Conservation (phyloP, 2,113 vertebrate species). For the Podocnemis expansa region DNA sequence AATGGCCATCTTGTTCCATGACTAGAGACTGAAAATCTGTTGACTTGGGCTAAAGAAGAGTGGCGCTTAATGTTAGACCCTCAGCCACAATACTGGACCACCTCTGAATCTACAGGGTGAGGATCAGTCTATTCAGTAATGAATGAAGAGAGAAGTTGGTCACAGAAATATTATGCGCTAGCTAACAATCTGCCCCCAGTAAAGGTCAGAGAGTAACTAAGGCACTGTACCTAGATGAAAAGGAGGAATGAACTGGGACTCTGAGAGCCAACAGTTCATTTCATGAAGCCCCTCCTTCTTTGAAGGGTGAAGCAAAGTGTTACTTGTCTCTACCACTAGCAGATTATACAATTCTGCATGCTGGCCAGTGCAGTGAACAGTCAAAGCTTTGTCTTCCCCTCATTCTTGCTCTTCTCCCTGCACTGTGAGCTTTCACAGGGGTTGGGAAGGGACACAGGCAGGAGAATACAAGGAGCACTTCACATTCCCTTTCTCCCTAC, state of each 20-base stretch:
- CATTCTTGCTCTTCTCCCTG: not conserved
- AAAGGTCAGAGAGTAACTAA: not conserved
- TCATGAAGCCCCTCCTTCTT: not conserved
- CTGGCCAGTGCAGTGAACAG: not conserved
- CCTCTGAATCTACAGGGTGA: too few species aligned
- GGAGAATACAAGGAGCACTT: constrained; percentile 32
- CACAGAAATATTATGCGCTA: too few species aligned
- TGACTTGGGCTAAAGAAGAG: too few species aligned
- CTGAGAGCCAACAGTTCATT: not conserved
- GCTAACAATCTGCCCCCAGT: not conserved
- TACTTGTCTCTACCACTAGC: not conserved
- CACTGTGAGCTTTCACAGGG: not conserved
- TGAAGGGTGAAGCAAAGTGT: not conserved
- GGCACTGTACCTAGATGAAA: not conserved
- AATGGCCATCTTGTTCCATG: too few species aligned
- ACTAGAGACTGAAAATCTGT: too few species aligned
- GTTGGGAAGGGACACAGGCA: not conserved
- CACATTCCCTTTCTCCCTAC: not conserved
- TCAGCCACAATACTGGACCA: too few species aligned
- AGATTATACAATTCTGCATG: not conserved
- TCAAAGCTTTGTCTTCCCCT: not conserved
- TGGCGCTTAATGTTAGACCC: too few species aligned
- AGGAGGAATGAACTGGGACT: not conserved
- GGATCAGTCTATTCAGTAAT: too few species aligned
- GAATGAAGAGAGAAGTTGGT: too few species aligned